Evolutionary conservation across 2,113 vertebrate species (phyloP), one percentile per base, ranked within the genome.

Genomic region (Tupaia tana): DNA sequence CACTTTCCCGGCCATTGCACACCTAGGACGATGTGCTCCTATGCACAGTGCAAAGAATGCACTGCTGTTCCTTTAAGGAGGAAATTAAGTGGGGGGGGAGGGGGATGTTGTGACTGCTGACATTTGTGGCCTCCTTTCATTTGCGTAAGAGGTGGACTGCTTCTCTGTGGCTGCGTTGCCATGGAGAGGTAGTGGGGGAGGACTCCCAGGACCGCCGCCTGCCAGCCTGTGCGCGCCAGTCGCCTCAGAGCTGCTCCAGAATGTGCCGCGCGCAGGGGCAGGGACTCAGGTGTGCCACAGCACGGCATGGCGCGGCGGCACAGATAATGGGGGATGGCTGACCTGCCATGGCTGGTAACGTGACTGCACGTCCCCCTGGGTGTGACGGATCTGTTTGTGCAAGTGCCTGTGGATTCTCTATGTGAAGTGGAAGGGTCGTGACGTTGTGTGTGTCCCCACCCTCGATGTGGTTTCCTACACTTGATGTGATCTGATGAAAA

Each of bases 81-180:
- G 93, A 96, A 97, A 97, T 92, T 96, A 97, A 98, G 94, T 89
- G 91, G 97, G 95, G 94, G 97, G 97, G 96, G 93, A 97, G 97
- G 96, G 89, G 86, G 75, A 96, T 98, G 97, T 98, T 98, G 95
- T 98, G 98, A 97, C 98, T 98, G 97, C 97, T 98, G 98, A 98
- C 98, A 98, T 98, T 98, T 97, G 97, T 98, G 97, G 97, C 97
- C 98, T 97, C 98, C 92, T 97, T 95, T 92, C 96, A 94, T 98
- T 99, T 99, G 98, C 98, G 95, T 99, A 99, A 99, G 98, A 97
- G 98, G 95, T 95, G 96, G 98, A 97, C 98, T 92, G 98, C 98
- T 98, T 98, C 97, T 98, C 99, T 98, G 98, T 97, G 98, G 98
- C 98, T 96, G 98, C 98, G 99, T 99, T 99, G 99, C 99, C 98